Base-by-base conservation (phyloP, 2,797 vertebrate genomes). In the Bovichtus diacanthus region DNA sequence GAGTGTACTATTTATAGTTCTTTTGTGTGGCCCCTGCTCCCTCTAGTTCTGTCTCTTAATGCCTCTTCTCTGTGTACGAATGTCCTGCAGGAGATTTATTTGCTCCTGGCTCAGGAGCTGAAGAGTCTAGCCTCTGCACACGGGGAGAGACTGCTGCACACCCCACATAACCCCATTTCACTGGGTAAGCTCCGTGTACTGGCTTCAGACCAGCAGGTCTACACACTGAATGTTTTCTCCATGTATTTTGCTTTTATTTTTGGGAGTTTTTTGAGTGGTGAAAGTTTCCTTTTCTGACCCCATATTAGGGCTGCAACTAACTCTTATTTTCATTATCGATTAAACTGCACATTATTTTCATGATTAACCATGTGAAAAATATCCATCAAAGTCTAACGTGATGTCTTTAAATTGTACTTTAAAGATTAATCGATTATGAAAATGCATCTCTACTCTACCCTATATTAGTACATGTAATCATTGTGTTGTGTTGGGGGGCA, bases 81-180 rank as follows among this genome's bases (percentile, higher is more conserved):
- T 85, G 53, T 44, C 71, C 87, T 78, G 68, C 87, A 99, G 98
- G 98, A 99, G 94, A 96, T 97, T 91, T 99, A 97, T 94, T 92
- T 74, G 0, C 94, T 97, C 89, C 96, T 99, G 93, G 95, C 96
- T 55, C 93, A 94, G 83, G 96, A 98, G 88, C 89, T 99, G 85
- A 96, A 96, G 89, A 95, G 87, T 78, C 91, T 99, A 86, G 96
- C 97, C 47, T 95, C 96, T 78, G 90, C 74, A 61, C 94, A 97
- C 31, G 96, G 90, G 56, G 98, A 99, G 90, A 95, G 96, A 84
- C 87, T 99, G 65, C 94, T 99, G 76, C 90, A 96, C 68, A 99
- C 97, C 65, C 95, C 97, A 54, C 97, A 97, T 87, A 99, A 99
- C 90, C 97, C 97, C 72, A 97, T 99, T 90, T 99, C 98, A 49